These are phyloP conservation scores for Drosophila subsilvestris DNA, from an alignment of 2,888 invertebrate species.

Conservation along the genomic window DNA sequence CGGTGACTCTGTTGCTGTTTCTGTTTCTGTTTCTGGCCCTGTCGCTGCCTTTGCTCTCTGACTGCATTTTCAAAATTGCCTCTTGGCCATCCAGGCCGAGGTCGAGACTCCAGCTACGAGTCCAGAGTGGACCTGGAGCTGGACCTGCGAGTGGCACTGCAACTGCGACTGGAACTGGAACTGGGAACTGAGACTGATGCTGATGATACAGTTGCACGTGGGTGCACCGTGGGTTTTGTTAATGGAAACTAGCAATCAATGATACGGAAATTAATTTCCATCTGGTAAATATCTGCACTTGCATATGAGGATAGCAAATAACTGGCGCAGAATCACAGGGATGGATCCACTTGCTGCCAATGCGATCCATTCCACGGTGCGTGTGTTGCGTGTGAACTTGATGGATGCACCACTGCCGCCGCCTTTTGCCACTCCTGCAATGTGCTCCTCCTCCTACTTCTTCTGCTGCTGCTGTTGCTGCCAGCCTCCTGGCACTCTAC, in stretches of 20 bases:
- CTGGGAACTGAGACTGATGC: constrained; percentile 46
- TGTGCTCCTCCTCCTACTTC: constrained; percentile 10
- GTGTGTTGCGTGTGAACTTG: constrained; percentile 74
- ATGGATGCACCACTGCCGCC: constrained; percentile 75
- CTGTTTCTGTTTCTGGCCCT: constrained; percentile 2
- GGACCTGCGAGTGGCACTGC: constrained; percentile 33
- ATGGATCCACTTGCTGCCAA: not conserved
- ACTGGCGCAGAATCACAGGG: not conserved
- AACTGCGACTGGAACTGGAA: not conserved
- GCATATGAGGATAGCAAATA: not conserved
- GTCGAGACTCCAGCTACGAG: constrained; percentile 21
- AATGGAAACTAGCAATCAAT: not conserved
- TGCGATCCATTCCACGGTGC: constrained; percentile 16
- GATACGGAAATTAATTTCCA: constrained; percentile 2
- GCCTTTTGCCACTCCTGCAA: constrained; percentile 17
- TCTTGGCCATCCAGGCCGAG: constrained; percentile 53
- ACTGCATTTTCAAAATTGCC: constrained; percentile 71
- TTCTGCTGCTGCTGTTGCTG: constrained; percentile 3
- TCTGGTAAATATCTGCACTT: constrained; percentile 31
- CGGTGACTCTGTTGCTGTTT: constrained; percentile 1
- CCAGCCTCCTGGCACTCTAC: not conserved
- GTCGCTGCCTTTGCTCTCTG: constrained; percentile 27
- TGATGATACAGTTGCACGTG: constrained; percentile 11
- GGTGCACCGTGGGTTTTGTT: not conserved
- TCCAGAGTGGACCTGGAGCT: constrained; percentile 4